phyloP scores from a whole-genome alignment of 2,113 vertebrate species.

The Clarias magur region DNA sequence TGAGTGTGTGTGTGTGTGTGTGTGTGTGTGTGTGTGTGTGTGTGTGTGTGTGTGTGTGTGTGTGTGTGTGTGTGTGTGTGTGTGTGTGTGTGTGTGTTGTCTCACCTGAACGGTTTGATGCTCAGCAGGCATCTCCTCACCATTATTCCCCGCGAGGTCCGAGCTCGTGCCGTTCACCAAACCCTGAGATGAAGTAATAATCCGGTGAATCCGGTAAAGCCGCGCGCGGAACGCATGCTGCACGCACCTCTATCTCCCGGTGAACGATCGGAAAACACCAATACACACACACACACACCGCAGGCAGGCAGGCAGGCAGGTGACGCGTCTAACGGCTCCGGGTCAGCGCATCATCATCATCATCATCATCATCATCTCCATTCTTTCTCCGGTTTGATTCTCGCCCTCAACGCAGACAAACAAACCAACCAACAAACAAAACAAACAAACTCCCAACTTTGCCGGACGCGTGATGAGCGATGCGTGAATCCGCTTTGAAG shows the following conservation, averaged over 20 bases:
- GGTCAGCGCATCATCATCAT: constrained; percentile 12
- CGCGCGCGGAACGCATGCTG: constrained; percentile 29
- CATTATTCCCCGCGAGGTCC: constrained; percentile 65
- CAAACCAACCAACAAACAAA: neutral
- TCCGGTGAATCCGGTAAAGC: neutral
- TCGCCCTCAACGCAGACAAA: neutral
- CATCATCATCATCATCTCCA: neutral
- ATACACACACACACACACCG: neutral
- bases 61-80: neutral
- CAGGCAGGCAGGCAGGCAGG: no score
- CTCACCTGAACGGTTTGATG: constrained; percentile 96
- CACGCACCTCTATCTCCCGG: constrained; percentile 11
- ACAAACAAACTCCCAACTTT: constrained; percentile 10
- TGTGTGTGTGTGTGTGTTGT: constrained; percentile 9
- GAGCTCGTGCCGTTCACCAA: constrained; percentile 46
- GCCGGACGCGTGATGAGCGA: neutral
- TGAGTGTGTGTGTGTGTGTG: no score
- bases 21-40: neutral
- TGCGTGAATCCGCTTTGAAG: neutral
- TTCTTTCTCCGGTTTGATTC: neutral
- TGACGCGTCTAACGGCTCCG: neutral
- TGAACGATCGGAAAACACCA: neutral
- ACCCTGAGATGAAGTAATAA: neutral
- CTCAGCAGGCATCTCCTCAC: constrained; percentile 94
- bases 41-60: neutral